Percentiles rank a stretch among this genome's conserved stretches.
Evolutionary conservation across 2,888 invertebrate genomes (phyloP).

Genomic region (Rhogogaster chlorosoma): DNA sequence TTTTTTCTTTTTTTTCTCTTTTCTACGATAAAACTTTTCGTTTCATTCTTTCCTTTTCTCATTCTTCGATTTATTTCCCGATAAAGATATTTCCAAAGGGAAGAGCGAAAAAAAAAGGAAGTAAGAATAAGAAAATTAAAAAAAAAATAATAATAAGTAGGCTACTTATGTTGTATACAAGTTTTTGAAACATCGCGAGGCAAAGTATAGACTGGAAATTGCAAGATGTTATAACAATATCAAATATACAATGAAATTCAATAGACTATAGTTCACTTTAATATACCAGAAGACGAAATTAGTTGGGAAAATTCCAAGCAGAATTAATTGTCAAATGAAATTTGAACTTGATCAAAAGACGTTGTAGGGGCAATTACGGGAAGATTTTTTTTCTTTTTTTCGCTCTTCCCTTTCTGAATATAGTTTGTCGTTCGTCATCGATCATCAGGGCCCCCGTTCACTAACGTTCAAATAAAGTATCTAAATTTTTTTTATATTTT

Average conservation of each 20-base stretch:
- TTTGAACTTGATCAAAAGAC: neutral
- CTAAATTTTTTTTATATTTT: neutral
- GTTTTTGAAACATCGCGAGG: neutral
- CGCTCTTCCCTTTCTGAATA: neutral
- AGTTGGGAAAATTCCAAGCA: neutral
- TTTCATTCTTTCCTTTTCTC: neutral
- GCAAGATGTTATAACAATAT: no score
- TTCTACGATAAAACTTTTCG: neutral
- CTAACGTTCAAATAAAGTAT: neutral
- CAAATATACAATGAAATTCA: no score
- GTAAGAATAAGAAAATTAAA: no score
- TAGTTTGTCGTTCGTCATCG: neutral
- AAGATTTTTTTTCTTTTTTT: neutral
- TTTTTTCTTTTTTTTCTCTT: neutral
- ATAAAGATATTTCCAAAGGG: neutral
- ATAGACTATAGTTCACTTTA: no score
- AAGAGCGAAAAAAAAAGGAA: neutral
- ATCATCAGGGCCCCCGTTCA: neutral
- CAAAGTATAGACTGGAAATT: neutral
- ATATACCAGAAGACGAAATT: no score
- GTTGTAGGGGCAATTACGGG: neutral
- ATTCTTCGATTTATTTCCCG: neutral
- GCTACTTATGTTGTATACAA: no score
- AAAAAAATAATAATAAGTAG: no score
- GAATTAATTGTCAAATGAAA: neutral